phyloP scores from a whole-genome alignment of 1,140 invertebrate species.

The Lucilia sericata region DNA sequence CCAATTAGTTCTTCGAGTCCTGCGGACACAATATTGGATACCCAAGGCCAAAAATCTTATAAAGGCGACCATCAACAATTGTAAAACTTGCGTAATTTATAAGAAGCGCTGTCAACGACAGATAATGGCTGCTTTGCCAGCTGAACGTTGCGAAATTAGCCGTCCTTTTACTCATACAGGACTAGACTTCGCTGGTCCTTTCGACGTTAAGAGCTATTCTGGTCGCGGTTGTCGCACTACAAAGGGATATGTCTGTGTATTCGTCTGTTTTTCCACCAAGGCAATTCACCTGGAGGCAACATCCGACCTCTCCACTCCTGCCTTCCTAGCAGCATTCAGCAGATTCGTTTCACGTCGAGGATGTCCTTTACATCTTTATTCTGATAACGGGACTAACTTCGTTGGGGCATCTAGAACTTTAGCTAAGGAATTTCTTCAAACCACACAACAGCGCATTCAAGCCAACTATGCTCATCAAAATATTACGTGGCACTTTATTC shows the following conservation, averaged over 20 bases:
- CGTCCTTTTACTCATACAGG: neutral
- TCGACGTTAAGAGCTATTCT: neutral
- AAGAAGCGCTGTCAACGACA: neutral
- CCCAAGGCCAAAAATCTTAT: neutral
- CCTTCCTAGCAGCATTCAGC: too few species aligned
- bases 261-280: neutral
- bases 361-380: too few species aligned
- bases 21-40: neutral
- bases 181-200: neutral
- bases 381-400: too few species aligned
- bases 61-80: neutral
- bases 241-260: neutral
- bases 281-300: neutral
- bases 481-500: neutral
- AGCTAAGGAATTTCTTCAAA: too few species aligned
- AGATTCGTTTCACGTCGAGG: too few species aligned
- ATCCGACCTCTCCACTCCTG: neutral
- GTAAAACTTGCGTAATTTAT: neutral
- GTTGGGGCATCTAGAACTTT: too few species aligned
- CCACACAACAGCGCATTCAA: too few species aligned
- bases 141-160: neutral
- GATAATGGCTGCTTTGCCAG: neutral
- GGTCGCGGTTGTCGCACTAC: neutral
- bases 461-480: constrained; percentile 6
- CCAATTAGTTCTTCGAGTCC: neutral